phyloP scores from a whole-genome alignment of 1,140 invertebrate species.

The Brachionus rubens region DNA sequence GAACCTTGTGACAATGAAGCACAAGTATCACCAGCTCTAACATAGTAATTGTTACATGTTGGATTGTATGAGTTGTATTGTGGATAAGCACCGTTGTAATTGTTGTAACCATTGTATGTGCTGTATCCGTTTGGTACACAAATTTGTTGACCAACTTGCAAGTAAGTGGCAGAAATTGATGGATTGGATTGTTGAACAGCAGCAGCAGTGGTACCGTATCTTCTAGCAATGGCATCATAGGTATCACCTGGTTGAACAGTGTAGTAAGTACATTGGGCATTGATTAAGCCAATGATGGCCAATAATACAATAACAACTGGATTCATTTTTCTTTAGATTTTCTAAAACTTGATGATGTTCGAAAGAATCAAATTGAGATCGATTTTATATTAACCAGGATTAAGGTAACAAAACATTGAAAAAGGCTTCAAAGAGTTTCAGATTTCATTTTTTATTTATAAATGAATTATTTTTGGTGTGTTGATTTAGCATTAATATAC shows the following conservation, averaged over 20 bases:
- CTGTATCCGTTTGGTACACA: constrained; percentile 11
- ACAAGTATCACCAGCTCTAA: background rate
- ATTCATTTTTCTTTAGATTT: background rate
- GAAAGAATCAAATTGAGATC: no score
- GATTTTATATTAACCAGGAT: no score
- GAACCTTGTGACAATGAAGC: constrained; percentile 1
- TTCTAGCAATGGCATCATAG: constrained; percentile 24
- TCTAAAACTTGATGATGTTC: no score
- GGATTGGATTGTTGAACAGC: constrained; percentile 25
- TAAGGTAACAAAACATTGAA: no score
- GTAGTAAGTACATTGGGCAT: constrained; percentile 21
- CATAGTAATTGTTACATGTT: background rate
- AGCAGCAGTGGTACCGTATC: constrained; percentile 5
- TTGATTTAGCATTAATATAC: no score
- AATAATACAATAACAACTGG: background rate
- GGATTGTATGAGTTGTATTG: background rate
- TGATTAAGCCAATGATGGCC: constrained; percentile 2
- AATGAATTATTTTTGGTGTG: no score
- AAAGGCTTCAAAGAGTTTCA: no score
- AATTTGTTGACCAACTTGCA: constrained; percentile 11
- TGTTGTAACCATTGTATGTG: background rate
- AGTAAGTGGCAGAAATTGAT: background rate
- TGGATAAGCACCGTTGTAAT: background rate
- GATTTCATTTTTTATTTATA: no score
- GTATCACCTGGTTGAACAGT: constrained; percentile 20